These are phyloP conservation scores for Polietes domitor DNA, from an alignment of 2,888 invertebrate genomes.

Conservation along the genomic window DNA sequence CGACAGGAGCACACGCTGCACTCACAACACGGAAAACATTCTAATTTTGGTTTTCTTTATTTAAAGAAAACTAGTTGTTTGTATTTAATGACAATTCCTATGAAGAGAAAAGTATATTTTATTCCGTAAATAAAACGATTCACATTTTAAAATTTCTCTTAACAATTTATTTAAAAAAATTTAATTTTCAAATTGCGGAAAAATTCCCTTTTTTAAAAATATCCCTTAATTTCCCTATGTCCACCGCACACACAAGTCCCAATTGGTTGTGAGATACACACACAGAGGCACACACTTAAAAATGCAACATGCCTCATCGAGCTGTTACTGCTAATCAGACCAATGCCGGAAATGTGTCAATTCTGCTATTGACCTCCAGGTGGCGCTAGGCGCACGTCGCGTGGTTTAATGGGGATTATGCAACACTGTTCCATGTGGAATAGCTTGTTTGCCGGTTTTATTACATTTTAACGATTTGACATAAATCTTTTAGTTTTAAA, in stretches of 20 bases:
- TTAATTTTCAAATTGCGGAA: too few relatives aligned
- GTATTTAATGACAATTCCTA: neutral
- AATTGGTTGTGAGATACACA: neutral
- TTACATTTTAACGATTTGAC: too few relatives aligned
- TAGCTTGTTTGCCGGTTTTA: too few relatives aligned
- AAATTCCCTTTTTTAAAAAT: neutral
- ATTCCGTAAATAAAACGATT: neutral
- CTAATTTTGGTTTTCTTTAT: neutral
- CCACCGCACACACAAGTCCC: neutral
- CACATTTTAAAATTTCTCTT: neutral
- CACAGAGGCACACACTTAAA: neutral
- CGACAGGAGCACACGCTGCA: neutral
- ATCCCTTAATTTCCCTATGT: neutral
- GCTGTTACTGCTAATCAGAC: neutral
- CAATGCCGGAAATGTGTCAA: neutral
- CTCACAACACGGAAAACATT: neutral
- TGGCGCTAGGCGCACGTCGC: neutral
- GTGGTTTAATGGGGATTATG: neutral
- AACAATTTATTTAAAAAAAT: too few relatives aligned
- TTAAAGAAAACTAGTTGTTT: neutral
- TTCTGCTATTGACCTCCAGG: neutral
- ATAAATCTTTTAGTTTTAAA: too few relatives aligned
- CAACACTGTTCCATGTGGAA: constrained; percentile 10
- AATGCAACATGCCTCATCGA: neutral
- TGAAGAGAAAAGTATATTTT: neutral